A percentile compares a stretch with the other conserved stretches of the same genome.
These are phyloP conservation scores for Camelus dromedarius DNA, from an alignment of 2,113 vertebrate species.

Conservation along the genomic window DNA sequence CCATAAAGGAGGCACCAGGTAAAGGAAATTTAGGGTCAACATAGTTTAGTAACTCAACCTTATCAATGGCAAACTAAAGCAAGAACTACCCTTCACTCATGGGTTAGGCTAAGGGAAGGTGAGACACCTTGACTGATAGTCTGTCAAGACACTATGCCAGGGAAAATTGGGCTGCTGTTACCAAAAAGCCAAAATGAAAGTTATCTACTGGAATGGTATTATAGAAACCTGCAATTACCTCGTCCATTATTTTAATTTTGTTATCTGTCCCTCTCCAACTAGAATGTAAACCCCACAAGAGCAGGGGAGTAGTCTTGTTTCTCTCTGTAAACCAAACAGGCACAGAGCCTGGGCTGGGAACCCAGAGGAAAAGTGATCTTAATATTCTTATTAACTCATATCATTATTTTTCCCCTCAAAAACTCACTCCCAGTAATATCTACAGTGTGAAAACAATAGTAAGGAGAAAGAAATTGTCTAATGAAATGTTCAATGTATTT, in stretches of 20 bases:
- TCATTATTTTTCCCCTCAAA: neutral
- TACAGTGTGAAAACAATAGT: neutral
- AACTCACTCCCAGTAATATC: neutral
- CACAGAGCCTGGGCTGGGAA: neutral
- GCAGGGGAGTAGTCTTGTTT: neutral
- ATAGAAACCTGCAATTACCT: neutral
- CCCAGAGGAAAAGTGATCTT: neutral
- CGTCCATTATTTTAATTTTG: neutral
- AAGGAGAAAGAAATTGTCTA: neutral
- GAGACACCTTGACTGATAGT: neutral
- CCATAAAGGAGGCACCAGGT: neutral
- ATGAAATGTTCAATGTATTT: neutral
- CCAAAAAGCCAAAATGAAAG: slow-evolving; percentile 41
- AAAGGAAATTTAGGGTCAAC: neutral
- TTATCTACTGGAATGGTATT: neutral
- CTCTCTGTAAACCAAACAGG: neutral
- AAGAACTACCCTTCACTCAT: neutral
- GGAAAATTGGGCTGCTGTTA: neutral
- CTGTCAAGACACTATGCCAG: neutral
- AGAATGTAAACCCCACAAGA: neutral
- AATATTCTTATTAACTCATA: neutral
- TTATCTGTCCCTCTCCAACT: neutral
- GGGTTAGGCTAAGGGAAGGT: neutral
- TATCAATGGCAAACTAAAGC: neutral
- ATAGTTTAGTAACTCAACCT: neutral